These are phyloP conservation scores for Gavialis gangeticus DNA, from an alignment of 2,113 vertebrate genomes.

Conservation along the genomic window DNA sequence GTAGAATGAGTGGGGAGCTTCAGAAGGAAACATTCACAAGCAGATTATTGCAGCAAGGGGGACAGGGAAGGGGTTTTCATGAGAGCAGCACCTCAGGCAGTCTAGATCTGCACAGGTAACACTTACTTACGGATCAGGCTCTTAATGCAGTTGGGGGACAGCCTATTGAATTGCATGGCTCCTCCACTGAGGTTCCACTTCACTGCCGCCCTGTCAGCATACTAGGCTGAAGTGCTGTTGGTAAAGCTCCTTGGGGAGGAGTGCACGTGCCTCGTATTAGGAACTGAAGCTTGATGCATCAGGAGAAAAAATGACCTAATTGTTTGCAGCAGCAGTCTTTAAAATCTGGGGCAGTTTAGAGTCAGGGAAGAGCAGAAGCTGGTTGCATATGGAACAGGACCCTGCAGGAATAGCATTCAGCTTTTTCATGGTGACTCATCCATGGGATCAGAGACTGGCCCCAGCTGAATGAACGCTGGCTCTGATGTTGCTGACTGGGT, in stretches of 20 bases:
- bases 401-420: not conserved
- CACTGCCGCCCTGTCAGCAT: fast-evolving
- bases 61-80: not conserved
- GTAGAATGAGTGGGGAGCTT: fast-evolving
- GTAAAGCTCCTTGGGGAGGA: not conserved
- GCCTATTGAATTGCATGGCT: fast-evolving
- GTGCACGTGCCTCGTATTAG: fast-evolving
- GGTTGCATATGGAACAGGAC: not conserved
- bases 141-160: fast-evolving
- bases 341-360: not conserved
- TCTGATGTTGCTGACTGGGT: not conserved
- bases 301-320: not conserved
- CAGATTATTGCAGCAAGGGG: not conserved
- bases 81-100: not conserved
- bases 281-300: not conserved
- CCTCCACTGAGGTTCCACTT: fast-evolving
- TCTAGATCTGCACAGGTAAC: fast-evolving
- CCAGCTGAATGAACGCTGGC: fast-evolving
- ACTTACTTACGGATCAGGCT: not conserved
- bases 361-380: not conserved
- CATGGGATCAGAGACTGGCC: not conserved
- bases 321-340: not conserved
- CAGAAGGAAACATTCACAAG: not conserved
- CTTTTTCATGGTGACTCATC: not conserved
- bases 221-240: not conserved